phyloP scores from a whole-genome alignment of 2,888 invertebrate species.

The Andrena hattorfiana region DNA sequence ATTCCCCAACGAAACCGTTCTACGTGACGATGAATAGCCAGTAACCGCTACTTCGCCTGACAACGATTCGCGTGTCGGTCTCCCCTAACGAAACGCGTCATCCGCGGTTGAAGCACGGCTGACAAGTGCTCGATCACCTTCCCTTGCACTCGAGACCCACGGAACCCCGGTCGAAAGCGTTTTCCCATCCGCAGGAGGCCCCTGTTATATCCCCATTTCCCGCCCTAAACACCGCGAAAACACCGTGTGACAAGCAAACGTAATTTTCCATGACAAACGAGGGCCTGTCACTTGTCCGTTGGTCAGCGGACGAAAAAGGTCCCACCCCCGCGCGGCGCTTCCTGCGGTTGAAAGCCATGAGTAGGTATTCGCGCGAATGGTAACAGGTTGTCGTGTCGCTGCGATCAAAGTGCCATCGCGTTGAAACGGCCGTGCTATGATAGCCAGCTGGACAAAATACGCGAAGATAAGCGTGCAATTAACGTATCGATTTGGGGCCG shows the following conservation, averaged over 20 bases:
- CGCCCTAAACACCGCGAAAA: slow-evolving; percentile 27
- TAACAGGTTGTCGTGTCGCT: slow-evolving; percentile 46
- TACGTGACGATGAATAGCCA: not conserved
- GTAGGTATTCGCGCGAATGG: slow-evolving; percentile 21
- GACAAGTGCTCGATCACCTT: slow-evolving; percentile 33
- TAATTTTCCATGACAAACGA: slow-evolving; percentile 51
- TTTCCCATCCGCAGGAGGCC: not conserved
- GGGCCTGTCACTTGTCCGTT: not conserved
- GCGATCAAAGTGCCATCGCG: slow-evolving; percentile 47
- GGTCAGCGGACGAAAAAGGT: slow-evolving; percentile 19
- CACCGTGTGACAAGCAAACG: slow-evolving; percentile 28
- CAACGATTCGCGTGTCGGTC: not conserved
- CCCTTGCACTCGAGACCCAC: not conserved
- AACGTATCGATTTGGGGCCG: slow-evolving; percentile 46
- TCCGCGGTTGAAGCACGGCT: not conserved
- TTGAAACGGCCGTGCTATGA: slow-evolving; percentile 42
- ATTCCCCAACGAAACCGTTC: too few species aligned
- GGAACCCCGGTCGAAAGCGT: not conserved
- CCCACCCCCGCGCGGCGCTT: not conserved
- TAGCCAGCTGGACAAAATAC: slow-evolving; percentile 43
- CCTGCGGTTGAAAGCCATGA: slow-evolving; percentile 10
- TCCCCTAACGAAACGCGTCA: slow-evolving; percentile 29
- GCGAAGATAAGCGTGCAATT: slow-evolving; percentile 59
- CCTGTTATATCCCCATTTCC: not conserved
- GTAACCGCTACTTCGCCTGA: not conserved